These are phyloP conservation scores for Caerostris darwini DNA, from an alignment of 1,140 invertebrate genomes.

Conservation along the genomic window DNA sequence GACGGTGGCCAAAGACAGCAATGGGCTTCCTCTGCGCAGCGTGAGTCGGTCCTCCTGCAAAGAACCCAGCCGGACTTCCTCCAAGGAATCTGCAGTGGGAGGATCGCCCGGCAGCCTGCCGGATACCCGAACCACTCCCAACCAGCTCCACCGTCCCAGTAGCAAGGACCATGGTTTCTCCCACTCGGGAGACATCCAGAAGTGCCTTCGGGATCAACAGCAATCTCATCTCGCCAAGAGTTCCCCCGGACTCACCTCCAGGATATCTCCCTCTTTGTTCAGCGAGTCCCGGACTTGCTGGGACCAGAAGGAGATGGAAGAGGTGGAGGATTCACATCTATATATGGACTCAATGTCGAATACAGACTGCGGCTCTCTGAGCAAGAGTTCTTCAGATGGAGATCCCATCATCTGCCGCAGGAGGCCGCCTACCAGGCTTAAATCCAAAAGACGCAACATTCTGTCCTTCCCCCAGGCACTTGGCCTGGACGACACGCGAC, in stretches of 20 bases:
- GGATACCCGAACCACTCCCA: constrained; percentile 26
- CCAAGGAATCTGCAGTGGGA: constrained; percentile 4
- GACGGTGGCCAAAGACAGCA: neutral
- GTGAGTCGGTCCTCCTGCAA: constrained; percentile 57
- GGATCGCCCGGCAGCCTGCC: neutral
- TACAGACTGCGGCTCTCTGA: constrained; percentile 82
- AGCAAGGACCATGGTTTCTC: neutral
- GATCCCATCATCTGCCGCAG: constrained; percentile 80
- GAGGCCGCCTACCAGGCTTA: constrained; percentile 81
- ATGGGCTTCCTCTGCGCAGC: neutral
- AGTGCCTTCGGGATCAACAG: constrained; percentile 28
- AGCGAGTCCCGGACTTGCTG: neutral
- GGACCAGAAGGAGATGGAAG: constrained; percentile 60
- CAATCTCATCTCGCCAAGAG: constrained; percentile 66
- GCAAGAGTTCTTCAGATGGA: constrained; percentile 82
- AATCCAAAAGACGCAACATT: constrained; percentile 82
- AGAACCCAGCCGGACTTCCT: constrained; percentile 3
- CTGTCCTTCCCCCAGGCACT: constrained; percentile 85
- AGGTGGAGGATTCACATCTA: constrained; percentile 67
- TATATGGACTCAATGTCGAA: constrained; percentile 80
- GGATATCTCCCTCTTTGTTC: neutral
- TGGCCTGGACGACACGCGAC: constrained; percentile 84
- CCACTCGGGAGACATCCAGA: constrained; percentile 37
- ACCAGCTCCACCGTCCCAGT: neutral
- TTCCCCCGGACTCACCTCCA: constrained; percentile 63